phyloP scores from a whole-genome alignment of 2,888 invertebrate genomes.

The Pterostichus niger region DNA sequence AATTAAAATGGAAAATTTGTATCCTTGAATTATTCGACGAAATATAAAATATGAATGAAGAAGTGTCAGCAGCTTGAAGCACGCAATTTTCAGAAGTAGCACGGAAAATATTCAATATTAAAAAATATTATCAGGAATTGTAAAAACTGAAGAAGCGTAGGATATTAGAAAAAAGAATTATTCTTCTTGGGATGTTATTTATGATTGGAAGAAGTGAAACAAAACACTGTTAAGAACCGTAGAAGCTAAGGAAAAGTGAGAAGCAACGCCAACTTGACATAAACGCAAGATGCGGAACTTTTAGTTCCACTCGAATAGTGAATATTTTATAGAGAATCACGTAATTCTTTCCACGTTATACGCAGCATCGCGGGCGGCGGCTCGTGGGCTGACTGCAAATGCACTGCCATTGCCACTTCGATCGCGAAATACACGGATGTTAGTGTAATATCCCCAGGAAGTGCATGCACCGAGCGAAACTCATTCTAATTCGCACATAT shows the following conservation, averaged over 20 bases:
- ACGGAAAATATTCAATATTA: too few species aligned
- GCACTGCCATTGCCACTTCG: conserved; percentile 8
- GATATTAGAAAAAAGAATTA: too few species aligned
- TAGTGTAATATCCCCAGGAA: conserved; percentile 18
- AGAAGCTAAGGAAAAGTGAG: too few species aligned
- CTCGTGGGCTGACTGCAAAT: conserved; percentile 56
- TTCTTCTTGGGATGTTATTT: too few species aligned
- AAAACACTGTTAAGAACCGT: too few species aligned
- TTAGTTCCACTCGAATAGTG: conserved; percentile 55
- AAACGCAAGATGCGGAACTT: conserved; percentile 53
- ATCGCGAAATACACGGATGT: neutral
- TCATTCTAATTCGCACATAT: conserved; percentile 32
- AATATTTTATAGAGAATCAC: conserved; percentile 65
- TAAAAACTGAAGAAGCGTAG: too few species aligned
- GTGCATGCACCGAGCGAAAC: conserved; percentile 15
- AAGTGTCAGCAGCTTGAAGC: too few species aligned
- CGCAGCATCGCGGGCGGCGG: conserved; percentile 18
- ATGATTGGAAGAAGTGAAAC: too few species aligned
- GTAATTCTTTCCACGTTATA: conserved; percentile 64
- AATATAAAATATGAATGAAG: neutral
- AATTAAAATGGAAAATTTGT: conserved; percentile 14
- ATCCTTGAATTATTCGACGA: conserved; percentile 2
- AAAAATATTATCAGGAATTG: too few species aligned
- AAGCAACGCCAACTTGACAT: conserved; percentile 19
- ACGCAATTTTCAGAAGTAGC: too few species aligned